Evolutionary conservation across 1,140 invertebrate genomes (phyloP).

Genomic region (Bombus consobrinus): DNA sequence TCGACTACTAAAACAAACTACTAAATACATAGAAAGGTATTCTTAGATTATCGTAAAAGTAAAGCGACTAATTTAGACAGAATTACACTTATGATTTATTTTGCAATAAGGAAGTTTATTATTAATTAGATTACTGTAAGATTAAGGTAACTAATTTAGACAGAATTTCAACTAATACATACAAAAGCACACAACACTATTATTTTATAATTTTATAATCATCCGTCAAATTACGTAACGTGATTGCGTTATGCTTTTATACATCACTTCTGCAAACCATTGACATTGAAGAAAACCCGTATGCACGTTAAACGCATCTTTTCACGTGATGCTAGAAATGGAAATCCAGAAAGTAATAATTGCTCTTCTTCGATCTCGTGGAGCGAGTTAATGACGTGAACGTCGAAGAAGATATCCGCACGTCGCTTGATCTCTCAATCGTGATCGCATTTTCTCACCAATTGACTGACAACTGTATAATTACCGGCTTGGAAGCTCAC

Average conservation of each 20-base stretch:
- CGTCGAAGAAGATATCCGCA: constrained; percentile 35
- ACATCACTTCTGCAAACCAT: background rate
- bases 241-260: background rate
- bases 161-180: too few species aligned
- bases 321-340: background rate
- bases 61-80: too few species aligned
- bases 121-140: too few species aligned
- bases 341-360: background rate
- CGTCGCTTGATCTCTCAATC: constrained; percentile 72
- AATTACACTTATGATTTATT: too few species aligned
- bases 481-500: constrained; percentile 60
- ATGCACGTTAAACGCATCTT: background rate
- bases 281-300: background rate
- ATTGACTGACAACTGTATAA: constrained; percentile 70
- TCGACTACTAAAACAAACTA: too few species aligned
- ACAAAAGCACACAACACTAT: too few species aligned
- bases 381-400: constrained; percentile 1
- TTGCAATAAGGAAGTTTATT: too few species aligned
- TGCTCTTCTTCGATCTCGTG: background rate
- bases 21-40: too few species aligned
- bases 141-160: too few species aligned
- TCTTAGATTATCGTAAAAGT: too few species aligned
- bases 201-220: too few species aligned
- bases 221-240: too few species aligned
- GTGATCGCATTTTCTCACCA: constrained; percentile 54